Base-by-base conservation (phyloP, 2,113 vertebrate species). In the Tachysurus fulvidraco region DNA sequence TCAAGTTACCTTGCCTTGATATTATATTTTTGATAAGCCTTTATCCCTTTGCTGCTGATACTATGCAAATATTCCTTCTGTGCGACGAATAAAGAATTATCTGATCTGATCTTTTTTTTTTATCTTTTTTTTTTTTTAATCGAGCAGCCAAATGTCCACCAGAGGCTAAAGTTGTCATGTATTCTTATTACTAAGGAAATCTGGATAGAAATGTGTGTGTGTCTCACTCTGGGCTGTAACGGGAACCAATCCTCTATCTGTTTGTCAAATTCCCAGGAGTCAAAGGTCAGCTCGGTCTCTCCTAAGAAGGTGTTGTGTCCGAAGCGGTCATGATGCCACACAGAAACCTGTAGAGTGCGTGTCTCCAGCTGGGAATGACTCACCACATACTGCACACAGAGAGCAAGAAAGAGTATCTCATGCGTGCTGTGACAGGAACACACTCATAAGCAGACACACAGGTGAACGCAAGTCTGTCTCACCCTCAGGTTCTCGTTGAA, bases 281-380 rank as follows among this genome's bases (percentile, higher is more conserved):
- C 98, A 0, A 99, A 97, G 79, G 96, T 96, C 93, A 99, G 95
- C 93, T 98, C 97, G 91, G 98, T 97, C 93, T 99, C 97, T 64
- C 98, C 98, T 41, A 99, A 95, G 93, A 99, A 99, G 91, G 94
- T 97, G 93, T 99, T 99, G 82, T 83, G 96, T 88, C 97, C 97
- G 87, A 99, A 99, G 4, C 97, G 96, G 94, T 98, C 98, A 83
- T 98, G 96, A 91, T 99, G 98, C 98, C 98, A 99, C 88, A 99
- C 96, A 4, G 98, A 99, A 81, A 98, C 94, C 93, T 99, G 97
- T 17, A 99, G 93, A 21, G 96, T 98, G 71, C 98, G 96, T 0
- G 97, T 98, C 94, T 98, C 98, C 92, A 99, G 94, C 93, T 99
- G 98, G 0, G 97, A 97, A 88, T 98, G 97, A 92, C 98, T 98